These are phyloP conservation scores for Sebastolobus altivelis DNA, from an alignment of 2,797 vertebrate genomes.

Conservation along the genomic window DNA sequence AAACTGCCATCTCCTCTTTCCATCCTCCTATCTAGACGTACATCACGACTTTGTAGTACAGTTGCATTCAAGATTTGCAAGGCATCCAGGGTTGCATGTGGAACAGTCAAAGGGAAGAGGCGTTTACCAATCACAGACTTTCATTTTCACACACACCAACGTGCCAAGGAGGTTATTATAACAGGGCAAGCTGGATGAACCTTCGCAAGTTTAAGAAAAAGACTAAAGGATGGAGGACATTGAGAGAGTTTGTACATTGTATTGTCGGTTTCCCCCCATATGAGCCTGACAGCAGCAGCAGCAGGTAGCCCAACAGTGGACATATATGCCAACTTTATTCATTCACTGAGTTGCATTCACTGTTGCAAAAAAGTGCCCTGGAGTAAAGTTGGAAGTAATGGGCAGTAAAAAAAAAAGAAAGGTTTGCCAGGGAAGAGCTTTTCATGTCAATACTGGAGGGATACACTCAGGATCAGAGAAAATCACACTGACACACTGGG, in stretches of 20 bases:
- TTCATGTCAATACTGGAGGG: constrained; percentile 2
- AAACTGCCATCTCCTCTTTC: neutral
- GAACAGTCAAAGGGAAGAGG: neutral
- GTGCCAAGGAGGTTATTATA: no score
- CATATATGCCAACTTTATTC: neutral
- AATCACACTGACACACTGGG: constrained; percentile 8
- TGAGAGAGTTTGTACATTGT: neutral
- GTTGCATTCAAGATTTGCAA: neutral
- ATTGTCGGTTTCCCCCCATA: neutral
- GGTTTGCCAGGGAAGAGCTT: constrained; percentile 2
- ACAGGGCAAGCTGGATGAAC: neutral
- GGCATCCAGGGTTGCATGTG: neutral
- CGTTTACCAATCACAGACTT: neutral
- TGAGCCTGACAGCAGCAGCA: constrained; percentile 5
- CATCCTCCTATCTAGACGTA: neutral
- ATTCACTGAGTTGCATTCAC: constrained; percentile 10
- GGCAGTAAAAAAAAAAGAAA: neutral
- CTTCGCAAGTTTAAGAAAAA: neutral
- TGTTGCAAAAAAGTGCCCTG: constrained; percentile 1
- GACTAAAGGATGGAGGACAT: neutral
- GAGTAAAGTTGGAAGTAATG: constrained; percentile 1
- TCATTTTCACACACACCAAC: neutral
- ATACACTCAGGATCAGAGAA: constrained; percentile 6
- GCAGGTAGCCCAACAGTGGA: neutral
- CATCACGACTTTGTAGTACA: neutral